These are phyloP conservation scores for Sebastes nivosus DNA, from an alignment of 2,797 vertebrate genomes.

Conservation along the genomic window DNA sequence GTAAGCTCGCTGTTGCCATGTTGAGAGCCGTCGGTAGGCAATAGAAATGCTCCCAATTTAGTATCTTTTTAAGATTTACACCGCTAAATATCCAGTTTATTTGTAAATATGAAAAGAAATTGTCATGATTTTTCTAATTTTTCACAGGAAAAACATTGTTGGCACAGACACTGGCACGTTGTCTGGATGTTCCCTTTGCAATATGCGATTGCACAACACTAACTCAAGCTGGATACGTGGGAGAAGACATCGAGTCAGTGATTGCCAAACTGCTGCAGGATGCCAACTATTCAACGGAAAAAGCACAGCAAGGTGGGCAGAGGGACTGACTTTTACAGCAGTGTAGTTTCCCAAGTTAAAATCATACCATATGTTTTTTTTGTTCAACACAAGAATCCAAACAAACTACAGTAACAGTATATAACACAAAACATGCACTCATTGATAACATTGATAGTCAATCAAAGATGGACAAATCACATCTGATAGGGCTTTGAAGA, in stretches of 20 bases:
- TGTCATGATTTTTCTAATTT: background rate
- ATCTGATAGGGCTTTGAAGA: background rate
- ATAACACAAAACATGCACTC: background rate
- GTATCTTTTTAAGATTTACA: background rate
- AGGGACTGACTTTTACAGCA: background rate
- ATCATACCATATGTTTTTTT: background rate
- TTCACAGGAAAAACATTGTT: constrained; percentile 93
- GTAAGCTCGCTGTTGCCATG: rapidly evolving
- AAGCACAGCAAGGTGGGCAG: constrained; percentile 94
- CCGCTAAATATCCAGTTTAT: background rate
- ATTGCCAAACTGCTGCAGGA: constrained; percentile 97
- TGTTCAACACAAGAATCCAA: background rate
- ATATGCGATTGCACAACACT: constrained; percentile 99
- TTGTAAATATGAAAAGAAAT: background rate
- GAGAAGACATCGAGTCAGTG: constrained; percentile 98
- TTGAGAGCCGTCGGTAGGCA: no score
- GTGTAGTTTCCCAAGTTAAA: background rate
- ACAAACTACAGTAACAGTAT: background rate
- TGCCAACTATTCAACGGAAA: constrained; percentile 96
- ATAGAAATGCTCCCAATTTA: no score
- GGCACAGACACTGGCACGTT: constrained; percentile 96
- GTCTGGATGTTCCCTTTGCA: constrained; percentile 96
- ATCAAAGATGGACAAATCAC: background rate
- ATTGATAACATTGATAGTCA: background rate
- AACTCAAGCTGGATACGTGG: constrained; percentile 97